Percentiles rank a stretch among this genome's conserved stretches.
Conservation (phyloP, 2,113 vertebrate species). For the Isichthys henryi region DNA sequence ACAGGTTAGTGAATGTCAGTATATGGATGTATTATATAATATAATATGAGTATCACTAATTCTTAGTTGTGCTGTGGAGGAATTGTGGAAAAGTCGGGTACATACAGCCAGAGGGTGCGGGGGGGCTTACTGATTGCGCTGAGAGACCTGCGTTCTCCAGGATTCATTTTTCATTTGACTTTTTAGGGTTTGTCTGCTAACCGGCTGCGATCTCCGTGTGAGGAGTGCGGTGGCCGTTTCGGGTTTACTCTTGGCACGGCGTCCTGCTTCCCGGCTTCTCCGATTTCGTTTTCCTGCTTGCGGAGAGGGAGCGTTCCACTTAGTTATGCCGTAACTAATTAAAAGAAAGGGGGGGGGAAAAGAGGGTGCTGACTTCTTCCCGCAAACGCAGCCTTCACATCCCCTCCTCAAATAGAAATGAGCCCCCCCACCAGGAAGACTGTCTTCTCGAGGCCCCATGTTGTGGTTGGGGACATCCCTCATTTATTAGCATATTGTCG, state of each 20-base stretch:
- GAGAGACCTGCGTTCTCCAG: constrained; percentile 33
- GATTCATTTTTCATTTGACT: neutral
- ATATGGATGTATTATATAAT: constrained; percentile 13
- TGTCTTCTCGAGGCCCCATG: constrained; percentile 27
- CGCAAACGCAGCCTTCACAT: constrained; percentile 20
- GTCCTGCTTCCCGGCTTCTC: constrained; percentile 31
- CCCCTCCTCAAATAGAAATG: constrained; percentile 13
- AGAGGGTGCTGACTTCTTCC: constrained; percentile 21
- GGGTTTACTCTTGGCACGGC: constrained; percentile 28
- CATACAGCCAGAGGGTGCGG: constrained; percentile 39
- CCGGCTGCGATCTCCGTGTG: constrained; percentile 43
- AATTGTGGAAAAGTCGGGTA: constrained; percentile 55
- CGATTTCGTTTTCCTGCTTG: neutral
- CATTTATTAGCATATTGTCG: constrained; percentile 41
- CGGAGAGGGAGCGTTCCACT: neutral
- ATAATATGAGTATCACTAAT: constrained; percentile 41
- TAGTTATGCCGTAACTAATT: constrained; percentile 32
- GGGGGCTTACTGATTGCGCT: constrained; percentile 16
- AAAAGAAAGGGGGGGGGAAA: constrained; percentile 1
- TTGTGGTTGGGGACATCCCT: constrained; percentile 22
- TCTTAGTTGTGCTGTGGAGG: constrained; percentile 40
- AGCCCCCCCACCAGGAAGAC: constrained; percentile 11
- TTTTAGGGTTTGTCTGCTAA: constrained; percentile 49
- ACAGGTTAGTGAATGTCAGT: constrained; percentile 42
- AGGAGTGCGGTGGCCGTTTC: neutral